Base-by-base conservation (phyloP, 2,888 invertebrate genomes). In the Melanotus villosus region DNA sequence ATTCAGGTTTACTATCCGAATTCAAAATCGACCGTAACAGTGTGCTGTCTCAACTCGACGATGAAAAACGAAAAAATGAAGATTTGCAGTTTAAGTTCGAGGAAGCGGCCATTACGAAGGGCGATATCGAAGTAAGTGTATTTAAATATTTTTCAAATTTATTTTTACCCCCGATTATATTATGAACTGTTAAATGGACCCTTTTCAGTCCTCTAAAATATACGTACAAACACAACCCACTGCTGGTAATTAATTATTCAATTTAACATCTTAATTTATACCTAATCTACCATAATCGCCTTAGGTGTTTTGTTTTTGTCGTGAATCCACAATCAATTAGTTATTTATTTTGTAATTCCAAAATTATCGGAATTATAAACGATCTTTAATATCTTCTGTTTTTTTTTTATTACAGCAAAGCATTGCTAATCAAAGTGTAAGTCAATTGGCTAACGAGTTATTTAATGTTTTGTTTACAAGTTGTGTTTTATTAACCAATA, bases 71-170 rank as follows among this genome's bases (percentile, higher is more conserved):
- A 80, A 94, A 92, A 84, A 90, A 92, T 3, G 97, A 97, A 86
- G 97, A 97, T 84, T 88, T 97, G 70, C 92, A 95, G 85, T 97
- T 97, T 82, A 88, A 93, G 66, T 92, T 95, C 73, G 98, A 98
- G 86, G 98, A 98, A 83, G 96, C 96, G 76, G 92, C 93, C 47
- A 93, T 97, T 78, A 91, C 91, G 78, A 95, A 94, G 83, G 93
- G 93, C 80, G 97, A 97, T 83, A 89, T 95, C 75, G 93, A 95
- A 89, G 96, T 96, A 88, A 87, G 85, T 80, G 67, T 66, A 16
- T 26, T 26, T 43, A 5, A 12, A 10, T 47, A 50, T 12, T 19
- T 60, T 41, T 7, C 1, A n/a, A 23, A 21, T 36, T 34, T 5
- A 5, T 26, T 5, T 4, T 4, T 5, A 26, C 26, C 4, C 4